Conservation (phyloP, 2,113 vertebrate genomes). For the Pyxicephalus adspersus region DNA sequence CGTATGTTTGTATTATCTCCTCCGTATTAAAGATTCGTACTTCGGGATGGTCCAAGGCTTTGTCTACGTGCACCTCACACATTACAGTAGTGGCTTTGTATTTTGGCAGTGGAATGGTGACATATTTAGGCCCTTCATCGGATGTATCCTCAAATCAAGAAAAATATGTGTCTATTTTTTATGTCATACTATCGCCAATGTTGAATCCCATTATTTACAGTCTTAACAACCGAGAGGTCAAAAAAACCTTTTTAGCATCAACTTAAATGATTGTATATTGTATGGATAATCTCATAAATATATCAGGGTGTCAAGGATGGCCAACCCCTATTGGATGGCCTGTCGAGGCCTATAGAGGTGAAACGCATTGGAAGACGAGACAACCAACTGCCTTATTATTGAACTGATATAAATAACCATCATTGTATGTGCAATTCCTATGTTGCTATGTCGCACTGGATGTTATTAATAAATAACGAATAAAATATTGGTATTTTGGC, state of each 20-base stretch:
- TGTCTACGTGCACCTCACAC: conserved; percentile 37
- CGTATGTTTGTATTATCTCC: conserved; percentile 5
- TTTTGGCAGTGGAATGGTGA: conserved; percentile 9
- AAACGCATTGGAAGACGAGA: no score
- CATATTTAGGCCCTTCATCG: conserved; percentile 18
- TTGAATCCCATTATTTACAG: conserved; percentile 26
- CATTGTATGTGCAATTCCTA: no score
- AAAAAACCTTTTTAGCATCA: conserved; percentile 57
- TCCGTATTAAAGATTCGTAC: conserved; percentile 13
- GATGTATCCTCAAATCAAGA: neutral
- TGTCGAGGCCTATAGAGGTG: no score
- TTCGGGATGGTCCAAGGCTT: neutral
- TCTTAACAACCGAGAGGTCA: conserved; percentile 50
- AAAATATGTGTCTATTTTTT: conserved; percentile 19
- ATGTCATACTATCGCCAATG: conserved; percentile 14
- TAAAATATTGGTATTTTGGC: no score
- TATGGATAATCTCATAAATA: no score
- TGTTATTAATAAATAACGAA: no score
- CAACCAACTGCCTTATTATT: no score
- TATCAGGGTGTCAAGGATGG: no score
- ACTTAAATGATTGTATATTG: no score
- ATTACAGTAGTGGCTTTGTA: neutral
- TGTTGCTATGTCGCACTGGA: no score
- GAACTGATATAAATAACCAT: no score
- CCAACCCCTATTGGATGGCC: no score